phyloP scores from a whole-genome alignment of 2,797 vertebrate species.

The Argyrosomus regius region DNA sequence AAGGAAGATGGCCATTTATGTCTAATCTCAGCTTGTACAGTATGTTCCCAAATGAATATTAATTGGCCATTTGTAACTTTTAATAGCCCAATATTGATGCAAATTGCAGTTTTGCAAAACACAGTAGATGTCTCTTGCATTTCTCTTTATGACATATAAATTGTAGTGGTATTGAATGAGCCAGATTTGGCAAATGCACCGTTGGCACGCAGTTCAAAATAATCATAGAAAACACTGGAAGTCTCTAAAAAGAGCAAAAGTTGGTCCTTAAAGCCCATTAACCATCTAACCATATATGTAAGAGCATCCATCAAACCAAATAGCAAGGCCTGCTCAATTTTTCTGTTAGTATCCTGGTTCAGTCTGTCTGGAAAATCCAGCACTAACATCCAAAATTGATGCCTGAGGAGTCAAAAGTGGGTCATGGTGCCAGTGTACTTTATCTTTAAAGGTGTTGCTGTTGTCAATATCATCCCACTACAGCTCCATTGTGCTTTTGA shows the following conservation, averaged over 20 bases:
- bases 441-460: not conserved
- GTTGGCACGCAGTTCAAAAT: not conserved
- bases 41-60: slow-evolving; percentile 1
- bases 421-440: slow-evolving; percentile 78
- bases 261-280: not conserved
- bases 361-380: slow-evolving; percentile 45
- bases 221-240: not conserved
- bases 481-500: not conserved
- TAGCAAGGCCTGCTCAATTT: not conserved
- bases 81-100: not conserved
- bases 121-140: not conserved
- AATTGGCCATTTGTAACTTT: not conserved
- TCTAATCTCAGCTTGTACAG: not conserved
- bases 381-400: slow-evolving; percentile 23
- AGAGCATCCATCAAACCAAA: slow-evolving; percentile 1
- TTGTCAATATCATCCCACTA: not conserved
- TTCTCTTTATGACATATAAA: not conserved
- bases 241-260: not conserved
- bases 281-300: not conserved
- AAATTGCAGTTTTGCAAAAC: not conserved
- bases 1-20: not conserved
- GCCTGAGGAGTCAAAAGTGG: slow-evolving; percentile 67
- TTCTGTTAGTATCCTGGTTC: not conserved
- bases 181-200: slow-evolving; percentile 20
- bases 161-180: not conserved